Conservation (phyloP, 1,140 invertebrate genomes). For the Anagrus nilaparvatae region DNA sequence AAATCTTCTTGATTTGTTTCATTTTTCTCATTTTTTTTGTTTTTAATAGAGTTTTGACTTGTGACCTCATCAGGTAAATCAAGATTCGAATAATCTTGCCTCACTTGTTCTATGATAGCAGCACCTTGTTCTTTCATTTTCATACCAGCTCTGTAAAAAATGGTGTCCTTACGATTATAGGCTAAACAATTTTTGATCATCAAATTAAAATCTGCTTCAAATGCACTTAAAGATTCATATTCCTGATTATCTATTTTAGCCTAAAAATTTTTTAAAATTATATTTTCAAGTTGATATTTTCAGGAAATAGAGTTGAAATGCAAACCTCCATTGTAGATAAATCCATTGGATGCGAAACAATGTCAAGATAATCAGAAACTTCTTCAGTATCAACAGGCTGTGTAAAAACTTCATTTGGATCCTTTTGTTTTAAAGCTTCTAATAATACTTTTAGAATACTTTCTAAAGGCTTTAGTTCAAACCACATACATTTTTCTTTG, state of each 20-base stretch:
- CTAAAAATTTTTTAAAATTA: conserved; percentile 17
- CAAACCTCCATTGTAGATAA: conserved; percentile 75
- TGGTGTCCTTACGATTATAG: conserved; percentile 91
- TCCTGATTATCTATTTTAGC: conserved; percentile 64
- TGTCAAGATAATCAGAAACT: conserved; percentile 86
- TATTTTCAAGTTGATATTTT: background rate
- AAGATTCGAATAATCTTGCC: conserved; percentile 53
- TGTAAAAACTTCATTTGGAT: conserved; percentile 80
- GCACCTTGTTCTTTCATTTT: conserved; percentile 80
- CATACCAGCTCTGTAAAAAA: conserved; percentile 73
- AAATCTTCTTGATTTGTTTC: conserved; percentile 29
- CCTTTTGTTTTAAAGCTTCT: conserved; percentile 66
- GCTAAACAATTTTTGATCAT: conserved; percentile 92
- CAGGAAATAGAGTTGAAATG: background rate
- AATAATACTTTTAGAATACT: conserved; percentile 65
- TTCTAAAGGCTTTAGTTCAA: conserved; percentile 72
- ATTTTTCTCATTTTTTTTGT: conserved; percentile 31
- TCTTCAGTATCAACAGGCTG: conserved; percentile 86
- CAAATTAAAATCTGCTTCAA: conserved; percentile 83
- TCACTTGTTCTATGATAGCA: conserved; percentile 63
- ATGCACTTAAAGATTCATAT: conserved; percentile 67
- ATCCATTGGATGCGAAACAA: conserved; percentile 93
- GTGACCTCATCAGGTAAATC: conserved; percentile 39
- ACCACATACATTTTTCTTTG: conserved; percentile 68
- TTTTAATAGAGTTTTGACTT: conserved; percentile 19